Evolutionary conservation across 2,888 invertebrate genomes (phyloP).

Genomic region (Coremacera marginata): DNA sequence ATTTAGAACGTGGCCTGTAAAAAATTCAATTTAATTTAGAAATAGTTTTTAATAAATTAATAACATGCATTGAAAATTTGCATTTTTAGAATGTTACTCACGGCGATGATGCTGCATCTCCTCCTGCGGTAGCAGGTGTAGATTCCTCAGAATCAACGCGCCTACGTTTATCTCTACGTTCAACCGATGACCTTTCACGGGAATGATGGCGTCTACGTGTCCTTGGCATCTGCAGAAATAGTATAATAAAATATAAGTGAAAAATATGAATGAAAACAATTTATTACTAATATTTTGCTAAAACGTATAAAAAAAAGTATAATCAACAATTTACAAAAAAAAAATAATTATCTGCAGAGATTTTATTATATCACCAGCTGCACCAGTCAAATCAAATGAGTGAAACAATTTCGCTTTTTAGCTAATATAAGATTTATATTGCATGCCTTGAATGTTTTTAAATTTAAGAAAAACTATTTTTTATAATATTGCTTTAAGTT

Average conservation of each 20-base stretch:
- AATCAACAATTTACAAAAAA: no score
- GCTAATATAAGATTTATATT: no score
- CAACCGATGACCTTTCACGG: conserved; percentile 72
- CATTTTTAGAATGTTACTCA: conserved; percentile 55
- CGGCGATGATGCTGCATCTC: conserved; percentile 64
- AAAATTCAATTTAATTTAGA: not conserved
- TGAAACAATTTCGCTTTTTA: no score
- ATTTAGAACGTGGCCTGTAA: conserved; percentile 59
- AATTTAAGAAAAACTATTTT: no score
- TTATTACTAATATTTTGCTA: no score
- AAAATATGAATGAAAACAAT: no score
- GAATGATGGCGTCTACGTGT: conserved; percentile 85
- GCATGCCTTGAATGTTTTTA: no score
- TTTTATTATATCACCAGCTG: no score
- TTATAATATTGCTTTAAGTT: no score
- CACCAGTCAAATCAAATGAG: no score
- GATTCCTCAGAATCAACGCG: conserved; percentile 76
- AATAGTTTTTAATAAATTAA: conserved; percentile 31
- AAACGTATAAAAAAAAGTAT: no score
- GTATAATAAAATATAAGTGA: not conserved
- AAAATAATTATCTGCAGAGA: no score
- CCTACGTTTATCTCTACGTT: conserved; percentile 75
- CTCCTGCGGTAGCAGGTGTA: conserved; percentile 54
- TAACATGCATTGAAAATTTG: not conserved
- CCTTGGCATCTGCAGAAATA: conserved; percentile 80